A percentile compares a stretch with the other conserved stretches of the same genome.
Conservation (phyloP, 2,797 vertebrate species). For the Mus caroli region DNA sequence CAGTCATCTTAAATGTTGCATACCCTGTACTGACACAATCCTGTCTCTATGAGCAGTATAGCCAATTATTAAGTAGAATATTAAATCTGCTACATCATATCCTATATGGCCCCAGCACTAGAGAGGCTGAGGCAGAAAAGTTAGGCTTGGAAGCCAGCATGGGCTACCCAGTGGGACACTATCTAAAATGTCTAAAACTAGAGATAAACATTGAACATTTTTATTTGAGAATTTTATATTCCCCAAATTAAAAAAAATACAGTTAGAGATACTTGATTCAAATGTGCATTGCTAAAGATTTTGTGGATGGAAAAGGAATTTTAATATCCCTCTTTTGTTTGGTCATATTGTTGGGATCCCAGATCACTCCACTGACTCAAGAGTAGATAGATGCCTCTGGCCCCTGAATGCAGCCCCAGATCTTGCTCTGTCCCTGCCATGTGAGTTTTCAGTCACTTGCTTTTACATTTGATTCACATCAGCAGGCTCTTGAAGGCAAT, state of each 20-base stretch:
- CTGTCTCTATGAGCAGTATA: neutral
- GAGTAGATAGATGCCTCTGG: neutral
- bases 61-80: neutral
- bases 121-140: no score
- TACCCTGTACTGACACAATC: neutral
- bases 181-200: neutral
- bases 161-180: no score
- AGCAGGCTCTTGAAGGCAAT: constrained; percentile 73
- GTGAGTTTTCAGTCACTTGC: constrained; percentile 9
- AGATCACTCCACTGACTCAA: neutral
- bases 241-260: neutral
- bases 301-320: neutral
- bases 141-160: no score
- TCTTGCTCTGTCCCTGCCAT: neutral
- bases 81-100: neutral
- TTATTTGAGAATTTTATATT: neutral
- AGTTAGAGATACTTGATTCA: neutral
- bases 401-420: neutral
- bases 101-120: neutral
- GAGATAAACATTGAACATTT: no score
- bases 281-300: neutral
- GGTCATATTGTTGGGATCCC: neutral
- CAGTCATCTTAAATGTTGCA: neutral
- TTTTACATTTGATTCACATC: constrained; percentile 61
- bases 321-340: constrained; percentile 8